Base-by-base conservation (phyloP, 2,888 invertebrate species). In the Ctenicera cuprea region DNA sequence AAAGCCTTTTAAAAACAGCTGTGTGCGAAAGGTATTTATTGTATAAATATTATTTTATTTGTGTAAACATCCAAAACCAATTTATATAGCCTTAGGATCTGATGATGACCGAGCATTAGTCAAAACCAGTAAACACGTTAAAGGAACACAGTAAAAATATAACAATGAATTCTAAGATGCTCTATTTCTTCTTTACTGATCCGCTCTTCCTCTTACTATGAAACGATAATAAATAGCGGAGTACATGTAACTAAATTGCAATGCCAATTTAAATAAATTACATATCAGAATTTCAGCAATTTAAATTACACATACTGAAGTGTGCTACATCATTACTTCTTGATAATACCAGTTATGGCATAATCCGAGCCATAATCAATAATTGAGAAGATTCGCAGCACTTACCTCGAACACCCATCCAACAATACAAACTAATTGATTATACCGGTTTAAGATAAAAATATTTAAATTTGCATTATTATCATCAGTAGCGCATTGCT, bases 281-380 rank as follows among this genome's bases (percentile, higher is more conserved):
- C 16, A 18, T 38, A 9, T 59, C 59, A 59, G 59, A 59, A 59
- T 59, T 59, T 59, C 38, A 59, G 38, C 20, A 16, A 38, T 59
- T 59, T 59, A 59, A 59, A 59, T 59, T 59, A 20, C 38, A 59
- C 59, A 59, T 41, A 59, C 18, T 59, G 18, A 18, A 57, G 57
- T n/a, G 20, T 18, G 57, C 57, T 9, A n/a, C 52, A 22, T 41
- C 59, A 41, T 59, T 59, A 59, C 7, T 59, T 59, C 38, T 7
- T 9, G 59, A 59, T 59, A 59, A 59, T 59, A 20, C 18, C 59
- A 12, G 59, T 20, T 54, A 41, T 59, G 37, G 12, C 38, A 41
- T 38, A 59, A 59, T 59, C 33, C 33, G 22, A 38, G 37, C 4
- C 38, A 41, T 38, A 59, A 59, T 59, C 33, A 59, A 59, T 59